phyloP scores from a whole-genome alignment of 2,888 invertebrate species.

The Cosmia trapezina region DNA sequence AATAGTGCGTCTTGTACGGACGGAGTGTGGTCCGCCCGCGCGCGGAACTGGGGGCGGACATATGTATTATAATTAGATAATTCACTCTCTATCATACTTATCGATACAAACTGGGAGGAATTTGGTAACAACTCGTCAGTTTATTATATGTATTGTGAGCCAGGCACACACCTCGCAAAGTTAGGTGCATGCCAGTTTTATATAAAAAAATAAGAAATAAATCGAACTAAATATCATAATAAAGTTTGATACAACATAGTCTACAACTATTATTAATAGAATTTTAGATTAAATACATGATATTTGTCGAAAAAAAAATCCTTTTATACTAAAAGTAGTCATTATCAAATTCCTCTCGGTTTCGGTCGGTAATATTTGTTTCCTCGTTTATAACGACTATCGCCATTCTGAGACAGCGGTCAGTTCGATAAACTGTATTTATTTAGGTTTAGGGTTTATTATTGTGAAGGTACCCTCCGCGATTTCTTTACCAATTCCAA shows the following conservation, averaged over 20 bases:
- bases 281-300: conserved; percentile 49
- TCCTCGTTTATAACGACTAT: conserved; percentile 62
- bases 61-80: conserved; percentile 69
- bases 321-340: conserved; percentile 39
- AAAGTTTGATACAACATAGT: conserved; percentile 57
- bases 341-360: conserved; percentile 57
- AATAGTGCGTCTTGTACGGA: conserved; percentile 68
- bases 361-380: conserved; percentile 53
- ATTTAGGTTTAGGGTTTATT: conserved; percentile 68
- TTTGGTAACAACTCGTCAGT: conserved; percentile 49
- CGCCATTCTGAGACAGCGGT: conserved; percentile 57
- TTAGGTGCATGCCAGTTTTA: conserved; percentile 45
- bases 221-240: conserved; percentile 63
- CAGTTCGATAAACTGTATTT: conserved; percentile 64
- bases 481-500: conserved; percentile 57
- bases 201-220: conserved; percentile 42
- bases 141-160: conserved; percentile 51
- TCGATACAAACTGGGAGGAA: conserved; percentile 55
- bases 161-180: conserved; percentile 23
- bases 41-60: conserved; percentile 44
- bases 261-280: conserved; percentile 56
- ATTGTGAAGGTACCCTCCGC: conserved; percentile 69
- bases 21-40: conserved; percentile 56
- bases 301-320: conserved; percentile 39
- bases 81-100: conserved; percentile 63